Evolutionary conservation across 2,888 invertebrate genomes (phyloP).

Genomic region (Epirrita christyi): DNA sequence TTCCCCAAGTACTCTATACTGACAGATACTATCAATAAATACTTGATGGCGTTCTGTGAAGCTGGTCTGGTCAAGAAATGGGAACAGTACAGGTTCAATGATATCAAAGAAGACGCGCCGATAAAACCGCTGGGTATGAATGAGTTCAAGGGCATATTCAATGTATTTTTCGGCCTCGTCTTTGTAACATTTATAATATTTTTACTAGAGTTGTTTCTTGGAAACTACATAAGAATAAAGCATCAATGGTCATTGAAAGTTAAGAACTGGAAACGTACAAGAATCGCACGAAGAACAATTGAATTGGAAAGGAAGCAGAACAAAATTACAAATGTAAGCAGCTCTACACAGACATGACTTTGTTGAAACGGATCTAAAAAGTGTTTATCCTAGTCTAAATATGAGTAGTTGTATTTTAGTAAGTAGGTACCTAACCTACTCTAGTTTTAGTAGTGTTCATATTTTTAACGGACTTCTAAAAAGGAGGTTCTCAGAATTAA

Average conservation of each 20-base stretch:
- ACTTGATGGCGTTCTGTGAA: constrained; percentile 64
- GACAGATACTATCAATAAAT: constrained; percentile 58
- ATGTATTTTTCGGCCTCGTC: constrained; percentile 51
- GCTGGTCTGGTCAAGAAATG: constrained; percentile 74
- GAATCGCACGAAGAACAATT: constrained; percentile 2
- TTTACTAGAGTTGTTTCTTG: constrained; percentile 55
- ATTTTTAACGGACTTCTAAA: too few relatives aligned
- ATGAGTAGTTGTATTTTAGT: too few relatives aligned
- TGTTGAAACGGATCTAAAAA: too few relatives aligned
- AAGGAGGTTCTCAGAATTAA: not conserved
- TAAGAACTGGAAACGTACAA: constrained; percentile 11
- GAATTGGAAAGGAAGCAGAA: constrained; percentile 19
- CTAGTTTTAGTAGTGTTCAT: too few relatives aligned
- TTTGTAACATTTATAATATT: constrained; percentile 53
- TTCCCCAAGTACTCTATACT: constrained; percentile 65
- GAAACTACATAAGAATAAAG: constrained; percentile 30
- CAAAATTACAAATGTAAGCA: constrained; percentile 14
- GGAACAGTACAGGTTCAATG: constrained; percentile 68
- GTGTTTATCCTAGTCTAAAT: too few relatives aligned
- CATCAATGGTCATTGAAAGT: constrained; percentile 10
- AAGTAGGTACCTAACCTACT: too few relatives aligned
- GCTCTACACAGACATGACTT: constrained; percentile 21
- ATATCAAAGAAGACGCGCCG: constrained; percentile 65
- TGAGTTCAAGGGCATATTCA: constrained; percentile 64
- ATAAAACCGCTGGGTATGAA: constrained; percentile 60